Percentiles rank a stretch among this genome's conserved stretches.
These are phyloP conservation scores for Hyperoplus immaculatus DNA, from an alignment of 2,797 vertebrate species.

Conservation along the genomic window DNA sequence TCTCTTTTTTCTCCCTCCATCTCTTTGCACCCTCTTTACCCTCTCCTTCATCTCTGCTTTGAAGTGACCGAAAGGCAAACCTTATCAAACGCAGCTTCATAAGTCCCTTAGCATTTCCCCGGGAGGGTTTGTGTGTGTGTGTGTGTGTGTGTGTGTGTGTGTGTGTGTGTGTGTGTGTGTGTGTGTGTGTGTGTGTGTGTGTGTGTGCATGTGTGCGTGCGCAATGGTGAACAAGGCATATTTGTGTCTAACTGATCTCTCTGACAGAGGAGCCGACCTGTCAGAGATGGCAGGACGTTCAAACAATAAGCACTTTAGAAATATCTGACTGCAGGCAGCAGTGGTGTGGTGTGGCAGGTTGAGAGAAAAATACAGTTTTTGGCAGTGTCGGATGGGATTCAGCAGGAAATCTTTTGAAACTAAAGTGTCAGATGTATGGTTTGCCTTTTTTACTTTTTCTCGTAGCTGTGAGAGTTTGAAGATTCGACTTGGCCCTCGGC, in stretches of 20 bases:
- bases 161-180: neutral
- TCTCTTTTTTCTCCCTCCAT: neutral
- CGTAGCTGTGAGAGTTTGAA: slow-evolving; percentile 41
- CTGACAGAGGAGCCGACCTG: slow-evolving; percentile 56
- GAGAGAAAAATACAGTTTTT: slow-evolving; percentile 48
- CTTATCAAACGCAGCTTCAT: slow-evolving; percentile 49
- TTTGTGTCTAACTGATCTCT: slow-evolving; percentile 58
- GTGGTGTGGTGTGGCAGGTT: slow-evolving; percentile 35
- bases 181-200: neutral
- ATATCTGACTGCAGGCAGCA: slow-evolving; percentile 51
- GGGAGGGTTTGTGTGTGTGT: slow-evolving; percentile 9
- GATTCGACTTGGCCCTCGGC: slow-evolving; percentile 46
- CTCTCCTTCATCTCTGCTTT: slow-evolving; percentile 56
- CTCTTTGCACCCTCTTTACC: slow-evolving; percentile 45
- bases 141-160: slow-evolving; percentile 16
- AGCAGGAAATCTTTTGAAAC: slow-evolving; percentile 58
- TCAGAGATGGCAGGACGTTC: slow-evolving; percentile 61
- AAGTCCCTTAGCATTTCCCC: slow-evolving; percentile 37
- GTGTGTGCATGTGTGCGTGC: neutral
- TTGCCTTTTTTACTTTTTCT: slow-evolving; percentile 30
- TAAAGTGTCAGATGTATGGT: slow-evolving; percentile 54
- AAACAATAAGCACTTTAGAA: slow-evolving; percentile 64
- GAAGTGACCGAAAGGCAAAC: slow-evolving; percentile 65
- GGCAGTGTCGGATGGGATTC: slow-evolving; percentile 53
- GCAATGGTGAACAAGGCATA: slow-evolving; percentile 32